These are phyloP conservation scores for Coreius guichenoti DNA, from an alignment of 2,797 vertebrate species.

Conservation along the genomic window DNA sequence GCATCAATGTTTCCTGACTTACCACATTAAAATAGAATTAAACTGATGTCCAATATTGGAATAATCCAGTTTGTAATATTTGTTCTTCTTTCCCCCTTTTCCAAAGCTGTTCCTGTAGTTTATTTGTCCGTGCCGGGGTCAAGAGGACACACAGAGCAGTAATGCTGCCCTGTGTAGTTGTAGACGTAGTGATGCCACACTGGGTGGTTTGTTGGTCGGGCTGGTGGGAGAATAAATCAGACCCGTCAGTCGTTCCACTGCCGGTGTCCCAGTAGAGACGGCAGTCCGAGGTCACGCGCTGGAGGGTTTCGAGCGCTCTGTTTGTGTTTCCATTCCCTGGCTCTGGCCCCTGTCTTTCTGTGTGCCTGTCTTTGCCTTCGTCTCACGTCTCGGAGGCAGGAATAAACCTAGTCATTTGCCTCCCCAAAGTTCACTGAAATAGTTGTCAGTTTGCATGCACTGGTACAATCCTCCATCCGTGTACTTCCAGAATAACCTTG, in stretches of 20 bases:
- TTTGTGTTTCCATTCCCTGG: slow-evolving; percentile 47
- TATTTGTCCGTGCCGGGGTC: slow-evolving; percentile 1
- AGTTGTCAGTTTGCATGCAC: neutral
- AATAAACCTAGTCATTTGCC: slow-evolving; percentile 42
- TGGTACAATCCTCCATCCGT: neutral
- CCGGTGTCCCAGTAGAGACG: slow-evolving; percentile 20
- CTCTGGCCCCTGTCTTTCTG: neutral
- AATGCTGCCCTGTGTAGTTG: neutral
- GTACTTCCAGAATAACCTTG: slow-evolving; percentile 19
- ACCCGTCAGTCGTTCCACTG: slow-evolving; percentile 30
- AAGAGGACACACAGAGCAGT: neutral
- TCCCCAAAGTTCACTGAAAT: slow-evolving; percentile 28
- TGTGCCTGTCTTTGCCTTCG: slow-evolving; percentile 6
- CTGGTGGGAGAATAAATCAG: slow-evolving; percentile 33
- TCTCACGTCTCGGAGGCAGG: slow-evolving; percentile 22
- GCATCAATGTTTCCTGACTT: neutral
- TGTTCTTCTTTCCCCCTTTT: neutral
- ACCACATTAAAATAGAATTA: neutral
- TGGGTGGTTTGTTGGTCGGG: slow-evolving; percentile 17
- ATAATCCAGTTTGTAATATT: neutral
- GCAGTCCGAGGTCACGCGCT: slow-evolving; percentile 25
- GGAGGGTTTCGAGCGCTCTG: slow-evolving; percentile 31
- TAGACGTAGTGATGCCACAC: slow-evolving; percentile 37
- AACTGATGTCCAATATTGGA: neutral
- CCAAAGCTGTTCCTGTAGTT: neutral